These are phyloP conservation scores for Schizaphis graminum DNA, from an alignment of 2,888 invertebrate genomes.

Conservation along the genomic window DNA sequence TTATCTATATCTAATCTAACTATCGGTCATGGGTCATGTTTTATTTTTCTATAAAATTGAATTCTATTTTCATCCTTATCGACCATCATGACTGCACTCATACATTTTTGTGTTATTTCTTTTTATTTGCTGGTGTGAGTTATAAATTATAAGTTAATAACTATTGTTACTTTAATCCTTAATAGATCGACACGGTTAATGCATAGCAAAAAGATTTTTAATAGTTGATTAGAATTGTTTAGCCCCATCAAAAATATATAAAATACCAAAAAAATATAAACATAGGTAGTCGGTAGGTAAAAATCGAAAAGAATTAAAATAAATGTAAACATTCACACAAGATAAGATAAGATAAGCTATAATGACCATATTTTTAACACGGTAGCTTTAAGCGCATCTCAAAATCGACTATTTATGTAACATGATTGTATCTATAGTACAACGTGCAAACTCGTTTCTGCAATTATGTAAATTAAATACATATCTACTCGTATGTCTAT, in stretches of 20 bases:
- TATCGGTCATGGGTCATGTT: background rate
- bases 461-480: slow-evolving; percentile 3
- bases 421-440: background rate
- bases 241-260: background rate
- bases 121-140: background rate
- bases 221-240: background rate
- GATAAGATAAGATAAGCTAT: background rate
- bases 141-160: background rate
- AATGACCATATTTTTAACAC: background rate
- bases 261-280: background rate
- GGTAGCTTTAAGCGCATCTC: background rate
- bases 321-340: background rate
- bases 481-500: background rate
- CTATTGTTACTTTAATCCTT: background rate
- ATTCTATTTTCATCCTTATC: background rate
- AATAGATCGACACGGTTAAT: background rate
- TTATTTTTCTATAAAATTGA: background rate
- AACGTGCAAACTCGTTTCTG: background rate
- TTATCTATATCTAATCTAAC: background rate
- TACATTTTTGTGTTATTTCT: background rate
- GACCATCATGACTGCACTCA: background rate
- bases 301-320: background rate
- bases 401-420: background rate
- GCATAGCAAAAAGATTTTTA: background rate
- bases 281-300: background rate